phyloP scores from a whole-genome alignment of 2,797 vertebrate genomes.

The Dryobates pubescens region DNA sequence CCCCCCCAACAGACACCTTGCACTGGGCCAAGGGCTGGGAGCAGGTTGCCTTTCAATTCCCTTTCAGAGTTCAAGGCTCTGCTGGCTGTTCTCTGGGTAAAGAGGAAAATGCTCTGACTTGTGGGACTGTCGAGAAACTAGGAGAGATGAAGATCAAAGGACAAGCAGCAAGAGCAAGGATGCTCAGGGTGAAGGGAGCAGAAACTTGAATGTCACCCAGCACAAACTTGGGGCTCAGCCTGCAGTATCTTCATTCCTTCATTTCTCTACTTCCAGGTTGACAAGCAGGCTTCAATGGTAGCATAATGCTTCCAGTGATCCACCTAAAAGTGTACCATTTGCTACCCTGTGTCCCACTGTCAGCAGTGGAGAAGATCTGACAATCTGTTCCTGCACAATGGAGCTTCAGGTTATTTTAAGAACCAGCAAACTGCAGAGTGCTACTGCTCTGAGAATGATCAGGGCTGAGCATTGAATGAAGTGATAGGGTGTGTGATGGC shows the following conservation, averaged over 20 bases:
- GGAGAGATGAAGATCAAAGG: not conserved
- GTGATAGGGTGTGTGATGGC: not conserved
- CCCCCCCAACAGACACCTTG: not conserved
- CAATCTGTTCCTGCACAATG: accelerated
- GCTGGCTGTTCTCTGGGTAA: not conserved
- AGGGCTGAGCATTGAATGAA: not conserved
- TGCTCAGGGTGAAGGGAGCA: not conserved
- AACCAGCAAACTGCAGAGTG: not conserved
- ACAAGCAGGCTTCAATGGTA: not conserved
- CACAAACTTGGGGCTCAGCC: not conserved
- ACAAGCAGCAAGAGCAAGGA: not conserved
- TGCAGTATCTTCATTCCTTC: accelerated
- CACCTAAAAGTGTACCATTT: not conserved
- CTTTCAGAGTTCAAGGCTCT: not conserved
- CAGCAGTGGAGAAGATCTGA: not conserved
- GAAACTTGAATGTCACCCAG: not conserved
- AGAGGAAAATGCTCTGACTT: not conserved
- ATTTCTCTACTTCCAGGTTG: not conserved
- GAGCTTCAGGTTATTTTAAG: not conserved
- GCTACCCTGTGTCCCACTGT: not conserved
- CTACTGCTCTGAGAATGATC: not conserved
- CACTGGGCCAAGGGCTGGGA: not conserved
- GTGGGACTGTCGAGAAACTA: not conserved
- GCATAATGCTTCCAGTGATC: not conserved
- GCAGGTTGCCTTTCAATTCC: not conserved